These are phyloP conservation scores for Leptinotarsa lineolata DNA, from an alignment of 1,140 invertebrate genomes.

Conservation along the genomic window DNA sequence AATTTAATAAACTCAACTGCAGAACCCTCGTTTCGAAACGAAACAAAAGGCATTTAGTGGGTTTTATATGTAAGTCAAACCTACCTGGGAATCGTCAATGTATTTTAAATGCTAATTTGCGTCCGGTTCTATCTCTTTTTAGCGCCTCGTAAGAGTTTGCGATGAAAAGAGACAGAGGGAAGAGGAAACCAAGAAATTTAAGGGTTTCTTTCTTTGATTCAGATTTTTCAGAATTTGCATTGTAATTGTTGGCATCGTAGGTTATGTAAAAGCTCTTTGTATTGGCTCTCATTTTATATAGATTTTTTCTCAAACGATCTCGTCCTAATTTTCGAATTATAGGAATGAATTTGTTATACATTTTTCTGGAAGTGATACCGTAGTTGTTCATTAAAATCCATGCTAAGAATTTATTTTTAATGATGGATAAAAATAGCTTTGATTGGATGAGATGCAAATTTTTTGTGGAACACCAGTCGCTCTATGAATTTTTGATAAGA, in stretches of 20 bases:
- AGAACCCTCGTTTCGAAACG: background rate
- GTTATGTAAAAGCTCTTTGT: slow-evolving; percentile 24
- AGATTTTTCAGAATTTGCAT: slow-evolving; percentile 25
- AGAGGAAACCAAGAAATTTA: background rate
- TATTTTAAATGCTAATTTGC: slow-evolving; percentile 20
- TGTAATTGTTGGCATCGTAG: slow-evolving; percentile 20
- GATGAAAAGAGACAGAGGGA: background rate
- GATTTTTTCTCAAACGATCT: no score
- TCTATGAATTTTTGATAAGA: no score
- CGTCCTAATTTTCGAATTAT: no score
- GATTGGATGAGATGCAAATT: no score
- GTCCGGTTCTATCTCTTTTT: background rate
- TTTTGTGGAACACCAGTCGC: no score
- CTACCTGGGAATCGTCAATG: slow-evolving; percentile 22
- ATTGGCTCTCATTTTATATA: slow-evolving; percentile 20
- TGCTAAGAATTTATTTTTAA: no score
- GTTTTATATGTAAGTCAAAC: slow-evolving; percentile 20
- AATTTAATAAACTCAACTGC: slow-evolving; percentile 4
- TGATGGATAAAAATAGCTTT: no score
- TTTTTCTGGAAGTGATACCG: no score
- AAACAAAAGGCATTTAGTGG: slow-evolving; percentile 6
- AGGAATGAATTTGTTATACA: no score
- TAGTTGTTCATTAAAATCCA: no score
- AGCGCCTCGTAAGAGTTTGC: background rate
- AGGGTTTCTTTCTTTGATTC: slow-evolving; percentile 12